phyloP scores from a whole-genome alignment of 2,797 vertebrate species.

The Lophius americanus region DNA sequence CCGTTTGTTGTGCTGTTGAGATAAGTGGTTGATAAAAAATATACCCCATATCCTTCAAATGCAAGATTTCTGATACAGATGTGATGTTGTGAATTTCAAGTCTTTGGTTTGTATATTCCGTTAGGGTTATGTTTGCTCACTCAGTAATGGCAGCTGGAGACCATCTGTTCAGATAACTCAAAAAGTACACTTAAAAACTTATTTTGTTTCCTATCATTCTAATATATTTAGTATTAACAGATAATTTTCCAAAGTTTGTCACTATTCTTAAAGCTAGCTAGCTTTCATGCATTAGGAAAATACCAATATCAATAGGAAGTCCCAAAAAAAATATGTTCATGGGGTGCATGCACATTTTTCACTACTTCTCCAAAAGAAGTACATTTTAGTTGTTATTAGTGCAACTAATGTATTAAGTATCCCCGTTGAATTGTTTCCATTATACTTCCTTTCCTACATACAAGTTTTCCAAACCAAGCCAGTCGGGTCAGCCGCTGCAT shows the following conservation, averaged over 20 bases:
- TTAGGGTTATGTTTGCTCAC: constrained; percentile 17
- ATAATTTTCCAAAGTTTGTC: too few relatives aligned
- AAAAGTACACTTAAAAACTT: constrained; percentile 42
- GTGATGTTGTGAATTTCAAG: constrained; percentile 24
- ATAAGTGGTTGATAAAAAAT: constrained; percentile 54
- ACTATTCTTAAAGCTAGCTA: too few relatives aligned
- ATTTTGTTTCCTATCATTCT: constrained; percentile 27
- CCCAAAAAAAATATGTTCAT: too few relatives aligned
- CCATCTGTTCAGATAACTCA: constrained; percentile 18
- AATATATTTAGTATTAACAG: too few relatives aligned
- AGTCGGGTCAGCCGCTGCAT: constrained; percentile 55
- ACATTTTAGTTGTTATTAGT: too few relatives aligned
- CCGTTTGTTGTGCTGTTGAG: constrained; percentile 50
- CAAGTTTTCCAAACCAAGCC: constrained; percentile 42
- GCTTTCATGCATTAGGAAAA: too few relatives aligned
- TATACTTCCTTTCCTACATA: constrained; percentile 43
- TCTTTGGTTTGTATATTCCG: constrained; percentile 37
- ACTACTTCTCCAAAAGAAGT: too few relatives aligned
- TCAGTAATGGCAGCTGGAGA: constrained; percentile 16
- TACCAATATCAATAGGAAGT: too few relatives aligned
- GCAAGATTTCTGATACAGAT: constrained; percentile 35
- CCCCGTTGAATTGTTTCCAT: constrained; percentile 10
- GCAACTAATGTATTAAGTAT: too few relatives aligned
- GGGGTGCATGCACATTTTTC: too few relatives aligned
- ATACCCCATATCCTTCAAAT: constrained; percentile 42